Conservation (phyloP, 2,113 vertebrate species). For the Dipodomys merriami region DNA sequence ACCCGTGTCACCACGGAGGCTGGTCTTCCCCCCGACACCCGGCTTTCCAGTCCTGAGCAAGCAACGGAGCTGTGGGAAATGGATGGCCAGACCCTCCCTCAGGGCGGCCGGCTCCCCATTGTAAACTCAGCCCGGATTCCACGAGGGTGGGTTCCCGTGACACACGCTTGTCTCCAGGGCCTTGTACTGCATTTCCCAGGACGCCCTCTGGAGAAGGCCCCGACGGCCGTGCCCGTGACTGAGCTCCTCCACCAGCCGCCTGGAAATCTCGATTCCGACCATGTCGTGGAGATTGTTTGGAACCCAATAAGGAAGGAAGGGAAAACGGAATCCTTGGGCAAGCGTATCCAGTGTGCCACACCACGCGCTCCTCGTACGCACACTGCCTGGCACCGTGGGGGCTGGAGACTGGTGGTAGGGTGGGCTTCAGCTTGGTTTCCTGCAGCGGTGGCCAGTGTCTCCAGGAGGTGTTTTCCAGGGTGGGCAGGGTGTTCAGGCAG, state of each 20-base stretch:
- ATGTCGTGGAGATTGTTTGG: background rate
- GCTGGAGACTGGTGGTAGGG: no score
- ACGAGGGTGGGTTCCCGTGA: slow-evolving; percentile 11
- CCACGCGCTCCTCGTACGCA: background rate
- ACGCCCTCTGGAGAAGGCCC: background rate
- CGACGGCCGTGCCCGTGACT: background rate
- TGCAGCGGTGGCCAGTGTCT: background rate
- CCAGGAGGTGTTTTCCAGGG: background rate
- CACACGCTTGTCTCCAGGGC: no score
- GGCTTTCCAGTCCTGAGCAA: background rate
- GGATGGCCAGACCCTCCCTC: background rate
- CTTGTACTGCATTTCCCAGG: no score
- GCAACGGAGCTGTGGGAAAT: background rate
- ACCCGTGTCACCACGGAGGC: background rate
- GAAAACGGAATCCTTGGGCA: background rate
- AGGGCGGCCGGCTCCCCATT: background rate
- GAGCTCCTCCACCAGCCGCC: slow-evolving; percentile 8
- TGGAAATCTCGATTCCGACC: slow-evolving; percentile 56
- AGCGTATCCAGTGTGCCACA: background rate
- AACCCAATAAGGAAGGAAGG: background rate
- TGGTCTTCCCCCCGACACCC: no score
- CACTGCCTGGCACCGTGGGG: no score
- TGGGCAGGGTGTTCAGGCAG: no score
- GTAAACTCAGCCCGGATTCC: slow-evolving; percentile 29
- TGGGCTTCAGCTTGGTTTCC: background rate